Percentiles rank a stretch among this genome's conserved stretches.
Conservation (phyloP, 2,888 invertebrate species). For the Acrocyrtus sp. region DNA sequence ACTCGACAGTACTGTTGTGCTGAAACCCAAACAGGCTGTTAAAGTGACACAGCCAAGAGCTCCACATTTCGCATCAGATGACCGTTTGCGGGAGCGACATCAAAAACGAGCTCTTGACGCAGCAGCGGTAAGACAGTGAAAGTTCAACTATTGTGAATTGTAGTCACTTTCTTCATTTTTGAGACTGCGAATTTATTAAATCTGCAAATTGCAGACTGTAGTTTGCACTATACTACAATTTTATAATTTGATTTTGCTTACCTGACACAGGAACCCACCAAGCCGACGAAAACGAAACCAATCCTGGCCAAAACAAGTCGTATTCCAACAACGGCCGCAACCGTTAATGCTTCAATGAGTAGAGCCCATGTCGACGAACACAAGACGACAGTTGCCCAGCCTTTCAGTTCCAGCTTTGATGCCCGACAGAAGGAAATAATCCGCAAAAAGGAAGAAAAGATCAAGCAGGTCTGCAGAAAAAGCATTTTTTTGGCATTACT, state of each 20-base stretch:
- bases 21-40: constrained; percentile 1
- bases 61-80: constrained; percentile 61
- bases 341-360: constrained; percentile 3
- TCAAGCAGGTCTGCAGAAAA: constrained; percentile 67
- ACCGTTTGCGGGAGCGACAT: constrained; percentile 53
- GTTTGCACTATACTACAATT: too few relatives aligned
- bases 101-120: constrained; percentile 21
- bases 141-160: not conserved
- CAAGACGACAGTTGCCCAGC: constrained; percentile 65
- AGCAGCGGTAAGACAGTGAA: constrained; percentile 7
- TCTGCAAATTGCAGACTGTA: not conserved
- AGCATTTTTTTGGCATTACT: not conserved
- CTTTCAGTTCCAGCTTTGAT: constrained; percentile 75
- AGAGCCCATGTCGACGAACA: constrained; percentile 28
- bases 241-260: too few relatives aligned
- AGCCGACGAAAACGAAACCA: not conserved
- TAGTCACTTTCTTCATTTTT: not conserved
- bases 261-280: too few relatives aligned
- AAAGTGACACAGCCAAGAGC: constrained; percentile 54
- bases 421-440: constrained; percentile 72
- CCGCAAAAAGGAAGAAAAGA: constrained; percentile 72
- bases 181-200: not conserved
- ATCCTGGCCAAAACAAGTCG: constrained; percentile 26
- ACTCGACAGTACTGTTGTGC: too few relatives aligned
- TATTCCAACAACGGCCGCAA: constrained; percentile 24